Conservation (phyloP, 2,113 vertebrate species). For the Scomber japonicus region DNA sequence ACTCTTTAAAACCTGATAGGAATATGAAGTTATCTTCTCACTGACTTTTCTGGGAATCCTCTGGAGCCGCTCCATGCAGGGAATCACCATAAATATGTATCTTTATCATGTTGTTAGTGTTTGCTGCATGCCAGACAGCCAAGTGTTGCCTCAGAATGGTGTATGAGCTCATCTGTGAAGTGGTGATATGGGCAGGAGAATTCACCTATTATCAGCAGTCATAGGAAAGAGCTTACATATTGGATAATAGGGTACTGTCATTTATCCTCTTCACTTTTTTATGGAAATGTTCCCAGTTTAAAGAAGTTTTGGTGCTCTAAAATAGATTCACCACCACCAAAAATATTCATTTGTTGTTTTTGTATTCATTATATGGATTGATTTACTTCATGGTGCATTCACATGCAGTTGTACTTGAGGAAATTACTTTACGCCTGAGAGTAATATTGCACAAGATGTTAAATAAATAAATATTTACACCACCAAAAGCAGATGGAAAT, state of each 20-base stretch:
- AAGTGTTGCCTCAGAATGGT: constrained; percentile 2
- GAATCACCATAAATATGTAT: not conserved
- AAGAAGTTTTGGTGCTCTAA: no score
- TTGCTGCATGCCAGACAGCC: not conserved
- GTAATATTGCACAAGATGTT: not conserved
- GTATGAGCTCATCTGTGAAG: constrained; percentile 42
- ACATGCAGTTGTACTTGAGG: no score
- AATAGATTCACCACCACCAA: not conserved
- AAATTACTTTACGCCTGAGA: no score
- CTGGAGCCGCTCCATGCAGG: not conserved
- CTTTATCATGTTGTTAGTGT: not conserved
- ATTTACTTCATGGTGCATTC: no score
- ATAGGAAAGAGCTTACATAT: not conserved
- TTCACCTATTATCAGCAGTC: constrained; percentile 1
- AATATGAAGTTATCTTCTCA: not conserved
- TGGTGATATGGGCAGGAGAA: not conserved
- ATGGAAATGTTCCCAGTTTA: no score
- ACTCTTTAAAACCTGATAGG: no score
- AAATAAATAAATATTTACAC: no score
- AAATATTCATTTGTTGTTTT: not conserved
- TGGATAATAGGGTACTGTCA: no score
- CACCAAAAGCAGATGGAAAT: no score
- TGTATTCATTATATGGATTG: not conserved
- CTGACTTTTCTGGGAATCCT: not conserved
- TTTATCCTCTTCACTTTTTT: not conserved